Base-by-base conservation (phyloP, 2,797 vertebrate species). In the Cichlasoma orientale region DNA sequence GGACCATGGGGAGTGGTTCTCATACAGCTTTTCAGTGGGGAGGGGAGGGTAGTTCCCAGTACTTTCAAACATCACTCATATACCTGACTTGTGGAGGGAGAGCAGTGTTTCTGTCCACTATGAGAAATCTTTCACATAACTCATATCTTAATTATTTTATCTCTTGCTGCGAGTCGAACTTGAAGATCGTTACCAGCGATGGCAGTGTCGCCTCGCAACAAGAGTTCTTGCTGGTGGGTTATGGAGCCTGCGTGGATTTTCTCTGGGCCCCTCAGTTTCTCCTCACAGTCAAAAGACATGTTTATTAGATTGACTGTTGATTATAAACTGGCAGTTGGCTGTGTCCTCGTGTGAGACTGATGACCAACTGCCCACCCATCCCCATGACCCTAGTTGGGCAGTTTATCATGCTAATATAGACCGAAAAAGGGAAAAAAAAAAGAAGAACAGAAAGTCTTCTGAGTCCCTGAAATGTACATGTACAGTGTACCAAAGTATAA, bases 21-120 rank as follows among this genome's bases (percentile, higher is more conserved):
- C 53, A 84, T 72, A 23, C 78, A 80, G 74, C 23, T 18, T 73
- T 31, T 78, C 61, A 56, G 50, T 56, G 59, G 71, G 77, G 73
- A 63, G 63, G 73, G 77, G 73, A 63, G 5, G 79, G n/a, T 70
- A 81, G 72, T 74, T 78, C 57, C 50, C 47, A 66, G 7, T 1
- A 3, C 84, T 82, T 88, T 89, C 77, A 90, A 84, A 80, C 78
- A 77, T 86, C 82, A 75, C 21, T 80, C 59, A 82, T 81, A 57
- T 31, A 68, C 50, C 73, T 57, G 36, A 59, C 47, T 55, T 72
- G 52, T 74, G 56, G 18, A 41, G 50, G 29, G 5, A 7, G 10
- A 61, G n/a, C 44, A 13, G 12, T 23, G 33, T 52, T 58, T 77
- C 50, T 56, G 53, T 73, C 29, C 58, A 72, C 21, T 16, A 6